These are phyloP conservation scores for Xestobium rufovillosum DNA, from an alignment of 2,888 invertebrate species.

Conservation along the genomic window DNA sequence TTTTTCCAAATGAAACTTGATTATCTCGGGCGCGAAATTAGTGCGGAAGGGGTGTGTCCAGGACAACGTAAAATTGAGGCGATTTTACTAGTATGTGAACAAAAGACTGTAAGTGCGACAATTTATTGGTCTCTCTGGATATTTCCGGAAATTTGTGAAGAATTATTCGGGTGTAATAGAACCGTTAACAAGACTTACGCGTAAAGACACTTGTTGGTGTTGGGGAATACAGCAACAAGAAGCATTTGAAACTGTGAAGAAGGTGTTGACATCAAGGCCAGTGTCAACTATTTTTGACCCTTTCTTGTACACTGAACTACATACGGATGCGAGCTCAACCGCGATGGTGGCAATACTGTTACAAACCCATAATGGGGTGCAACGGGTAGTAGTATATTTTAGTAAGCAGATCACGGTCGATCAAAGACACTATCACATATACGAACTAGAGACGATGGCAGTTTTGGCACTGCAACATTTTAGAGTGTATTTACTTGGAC, in stretches of 20 bases:
- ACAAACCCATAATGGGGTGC: slow-evolving; percentile 10
- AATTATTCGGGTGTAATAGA: too few relatives aligned
- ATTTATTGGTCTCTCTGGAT: too few relatives aligned
- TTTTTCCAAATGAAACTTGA: too few relatives aligned
- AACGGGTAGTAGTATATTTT: slow-evolving; percentile 19
- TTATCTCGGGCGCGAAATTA: too few relatives aligned
- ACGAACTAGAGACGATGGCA: slow-evolving; percentile 24
- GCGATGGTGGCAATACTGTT: slow-evolving; percentile 19
- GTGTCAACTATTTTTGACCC: slow-evolving; percentile 17
- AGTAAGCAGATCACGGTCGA: slow-evolving; percentile 20
- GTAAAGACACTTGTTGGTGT: slow-evolving; percentile 14
- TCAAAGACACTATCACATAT: slow-evolving; percentile 20
- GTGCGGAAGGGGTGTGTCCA: too few relatives aligned
- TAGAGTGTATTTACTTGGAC: slow-evolving; percentile 22
- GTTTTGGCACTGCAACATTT: slow-evolving; percentile 21
- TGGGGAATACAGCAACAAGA: slow-evolving; percentile 16
- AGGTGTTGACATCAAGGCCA: slow-evolving; percentile 14
- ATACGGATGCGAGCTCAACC: slow-evolving; percentile 20
- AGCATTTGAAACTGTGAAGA: slow-evolving; percentile 12
- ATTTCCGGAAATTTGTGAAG: too few relatives aligned
- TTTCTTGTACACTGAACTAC: slow-evolving; percentile 13
- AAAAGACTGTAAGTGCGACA: too few relatives aligned
- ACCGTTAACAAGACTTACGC: too few relatives aligned
- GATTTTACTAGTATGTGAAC: too few relatives aligned
- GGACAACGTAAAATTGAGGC: too few relatives aligned